Conservation (phyloP, 2,113 vertebrate genomes). For the Oriolus oriolus region DNA sequence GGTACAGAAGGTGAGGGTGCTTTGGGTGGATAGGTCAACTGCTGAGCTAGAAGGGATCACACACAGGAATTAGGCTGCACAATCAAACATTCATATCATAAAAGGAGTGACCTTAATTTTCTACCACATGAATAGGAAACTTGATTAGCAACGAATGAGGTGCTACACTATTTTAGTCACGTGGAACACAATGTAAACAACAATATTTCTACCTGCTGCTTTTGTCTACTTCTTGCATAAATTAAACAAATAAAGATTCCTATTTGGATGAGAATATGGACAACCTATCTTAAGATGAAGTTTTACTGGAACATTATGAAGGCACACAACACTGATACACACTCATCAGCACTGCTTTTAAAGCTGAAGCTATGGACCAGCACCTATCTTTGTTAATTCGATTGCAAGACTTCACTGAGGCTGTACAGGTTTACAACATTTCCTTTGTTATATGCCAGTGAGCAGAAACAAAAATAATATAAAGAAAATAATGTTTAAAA, state of each 20-base stretch:
- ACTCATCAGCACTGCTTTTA: not conserved
- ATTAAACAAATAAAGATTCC: not conserved
- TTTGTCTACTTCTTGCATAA: not conserved
- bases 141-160: not conserved
- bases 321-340: not conserved
- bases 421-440: not conserved
- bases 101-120: not conserved
- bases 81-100: not conserved
- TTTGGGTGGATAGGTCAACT: slow-evolving; percentile 81
- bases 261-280: not conserved
- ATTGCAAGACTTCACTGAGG: not conserved
- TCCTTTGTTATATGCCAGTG: not conserved
- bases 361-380: not conserved
- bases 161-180: not conserved
- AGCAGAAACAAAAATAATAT: not conserved
- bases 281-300: not conserved
- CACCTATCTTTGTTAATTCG: not conserved
- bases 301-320: not conserved
- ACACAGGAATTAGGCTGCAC: slow-evolving; percentile 71
- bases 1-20: slow-evolving; percentile 81
- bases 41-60: slow-evolving; percentile 83
- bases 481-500: not conserved
- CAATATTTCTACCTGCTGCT: not conserved
- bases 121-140: not conserved
- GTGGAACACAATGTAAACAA: not conserved